Conservation (phyloP, 2,888 invertebrate species). For the Amblyjoppa fuscipennis region DNA sequence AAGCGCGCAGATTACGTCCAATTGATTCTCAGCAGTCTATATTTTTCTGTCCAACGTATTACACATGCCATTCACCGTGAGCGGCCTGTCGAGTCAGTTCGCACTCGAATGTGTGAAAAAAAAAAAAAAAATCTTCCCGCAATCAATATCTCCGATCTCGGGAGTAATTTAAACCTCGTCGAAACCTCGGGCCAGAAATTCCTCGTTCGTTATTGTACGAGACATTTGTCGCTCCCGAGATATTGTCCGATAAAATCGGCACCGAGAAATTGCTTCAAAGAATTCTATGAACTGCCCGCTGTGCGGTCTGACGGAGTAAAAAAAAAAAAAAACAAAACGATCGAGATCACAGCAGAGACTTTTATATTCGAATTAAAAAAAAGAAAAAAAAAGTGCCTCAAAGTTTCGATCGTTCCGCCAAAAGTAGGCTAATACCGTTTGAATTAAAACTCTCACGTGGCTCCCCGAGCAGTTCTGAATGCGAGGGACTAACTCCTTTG, state of each 20-base stretch:
- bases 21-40: too few relatives aligned
- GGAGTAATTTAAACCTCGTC: constrained; percentile 17
- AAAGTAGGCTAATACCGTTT: constrained; percentile 69
- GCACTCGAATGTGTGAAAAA: constrained; percentile 24
- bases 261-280: constrained; percentile 38
- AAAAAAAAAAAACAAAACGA: neutral
- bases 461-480: constrained; percentile 21
- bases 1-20: too few relatives aligned
- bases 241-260: constrained; percentile 39
- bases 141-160: constrained; percentile 33
- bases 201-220: neutral
- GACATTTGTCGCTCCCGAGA: constrained; percentile 16
- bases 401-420: constrained; percentile 52
- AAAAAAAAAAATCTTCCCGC: constrained; percentile 6
- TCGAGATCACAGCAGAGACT: constrained; percentile 33
- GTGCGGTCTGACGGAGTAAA: neutral
- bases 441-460: constrained; percentile 67
- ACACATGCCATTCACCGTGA: too few relatives aligned
- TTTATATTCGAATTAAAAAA: constrained; percentile 48
- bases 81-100: neutral
- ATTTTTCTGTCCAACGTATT: too few relatives aligned
- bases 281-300: constrained; percentile 23
- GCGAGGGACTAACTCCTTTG: constrained; percentile 20
- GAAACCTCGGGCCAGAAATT: constrained; percentile 29
- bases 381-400: constrained; percentile 19